Evolutionary conservation across 2,113 vertebrate species (phyloP).

Genomic region (Leiothrix lutea): DNA sequence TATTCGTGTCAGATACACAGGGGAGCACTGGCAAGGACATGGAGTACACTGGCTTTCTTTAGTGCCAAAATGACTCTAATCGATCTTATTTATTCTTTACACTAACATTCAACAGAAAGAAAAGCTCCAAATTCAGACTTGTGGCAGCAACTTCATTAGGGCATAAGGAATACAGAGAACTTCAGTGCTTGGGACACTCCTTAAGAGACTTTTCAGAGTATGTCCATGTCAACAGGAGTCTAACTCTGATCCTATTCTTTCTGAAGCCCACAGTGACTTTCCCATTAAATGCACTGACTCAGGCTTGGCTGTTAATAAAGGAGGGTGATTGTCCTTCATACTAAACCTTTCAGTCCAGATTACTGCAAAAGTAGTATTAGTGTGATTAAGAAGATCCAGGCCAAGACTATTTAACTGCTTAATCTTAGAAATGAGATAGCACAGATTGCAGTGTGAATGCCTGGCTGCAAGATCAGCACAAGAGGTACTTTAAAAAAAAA

Average conservation of each 20-base stretch:
- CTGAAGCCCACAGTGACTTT: neutral
- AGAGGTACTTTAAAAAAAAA: neutral
- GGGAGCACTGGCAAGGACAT: slow-evolving; percentile 16
- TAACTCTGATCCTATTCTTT: neutral
- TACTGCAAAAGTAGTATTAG: slow-evolving; percentile 39
- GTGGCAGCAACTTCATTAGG: neutral
- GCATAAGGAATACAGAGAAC: neutral
- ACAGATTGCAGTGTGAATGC: neutral
- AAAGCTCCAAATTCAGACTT: neutral
- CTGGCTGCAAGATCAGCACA: neutral
- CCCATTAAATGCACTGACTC: neutral
- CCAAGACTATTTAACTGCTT: slow-evolving; percentile 35
- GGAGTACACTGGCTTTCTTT: neutral
- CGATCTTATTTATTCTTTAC: slow-evolving; percentile 4
- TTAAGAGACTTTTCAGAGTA: neutral
- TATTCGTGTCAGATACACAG: neutral
- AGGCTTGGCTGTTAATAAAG: neutral
- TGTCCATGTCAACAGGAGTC: neutral
- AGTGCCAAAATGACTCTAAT: slow-evolving; percentile 6
- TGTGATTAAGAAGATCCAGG: slow-evolving; percentile 26
- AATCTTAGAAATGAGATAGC: slow-evolving; percentile 11
- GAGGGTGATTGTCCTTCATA: neutral
- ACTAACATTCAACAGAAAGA: neutral
- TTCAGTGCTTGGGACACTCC: neutral
- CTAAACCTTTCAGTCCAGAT: neutral